Base-by-base conservation (phyloP, 2,888 invertebrate genomes). In the Plagodis dolabraria region DNA sequence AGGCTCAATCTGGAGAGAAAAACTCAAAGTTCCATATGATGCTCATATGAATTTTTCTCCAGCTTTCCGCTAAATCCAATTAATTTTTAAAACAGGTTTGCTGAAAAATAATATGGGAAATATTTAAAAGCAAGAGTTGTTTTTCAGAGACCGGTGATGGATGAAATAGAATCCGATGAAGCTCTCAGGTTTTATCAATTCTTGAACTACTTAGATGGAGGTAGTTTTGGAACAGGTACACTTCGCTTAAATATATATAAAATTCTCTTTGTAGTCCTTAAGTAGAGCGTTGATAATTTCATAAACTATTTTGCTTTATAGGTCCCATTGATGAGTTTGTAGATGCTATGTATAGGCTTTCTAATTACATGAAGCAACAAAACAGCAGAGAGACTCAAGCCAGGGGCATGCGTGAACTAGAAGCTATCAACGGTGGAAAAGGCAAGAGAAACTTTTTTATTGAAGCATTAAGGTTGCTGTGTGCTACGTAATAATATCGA, bases 121-220 rank as follows among this genome's bases (percentile, higher is more conserved):
- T 22, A 22, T 2, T 4, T 22, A 1, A 22, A 22, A 22, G 22
- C 22, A 22, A 38, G 9, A 2, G 38, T 43, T 5, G 7, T 43
- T 42, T 74, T 77, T 69, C 73, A 92, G 92, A 81, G 92, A 67
- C 92, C 92, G 5, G 92, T 92, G 0, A 92, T 92, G 92, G 92
- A 92, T 65, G 92, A 92, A 80, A 87, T 92, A 53, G 92, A 92
- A 81, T 92, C 92, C 0, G 92, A 92, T 38, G 92, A 92, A 73
- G 92, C 92, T 0, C 69, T 92, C 9, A 77, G 92, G 60, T 92
- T 91, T 69, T 92, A 91, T 68, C 92, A 92, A 70, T 92, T 92
- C 77, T 71, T 92, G 5, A 92, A 92, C 70, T 92, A 92, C 68
- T 79, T 92, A 57, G 92, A 92, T 65, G 92, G 92, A n/a, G 82